phyloP scores from a whole-genome alignment of 2,797 vertebrate species.

The Chiroxiphia lanceolata region DNA sequence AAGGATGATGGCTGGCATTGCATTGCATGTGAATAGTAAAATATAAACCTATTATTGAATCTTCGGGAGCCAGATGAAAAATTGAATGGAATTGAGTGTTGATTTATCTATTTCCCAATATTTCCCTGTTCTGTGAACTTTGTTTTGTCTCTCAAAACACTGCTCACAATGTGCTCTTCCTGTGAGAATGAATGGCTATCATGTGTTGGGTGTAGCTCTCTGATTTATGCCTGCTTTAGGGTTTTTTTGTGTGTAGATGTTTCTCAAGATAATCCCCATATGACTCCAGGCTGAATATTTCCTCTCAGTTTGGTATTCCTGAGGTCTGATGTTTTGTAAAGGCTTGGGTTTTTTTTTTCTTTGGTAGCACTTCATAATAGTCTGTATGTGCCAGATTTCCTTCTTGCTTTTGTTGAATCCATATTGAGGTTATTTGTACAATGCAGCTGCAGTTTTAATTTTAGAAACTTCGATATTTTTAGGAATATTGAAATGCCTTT shows the following conservation, averaged over 20 bases:
- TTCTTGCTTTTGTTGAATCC: conserved; percentile 53
- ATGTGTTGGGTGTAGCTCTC: conserved; percentile 39
- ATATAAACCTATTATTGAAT: not conserved
- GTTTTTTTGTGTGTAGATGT: conserved; percentile 41
- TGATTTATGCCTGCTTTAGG: conserved; percentile 59
- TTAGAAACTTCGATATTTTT: conserved; percentile 58
- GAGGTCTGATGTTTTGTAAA: conserved; percentile 39
- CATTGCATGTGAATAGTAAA: not conserved
- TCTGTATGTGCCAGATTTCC: conserved; percentile 55
- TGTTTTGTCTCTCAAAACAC: conserved; percentile 56
- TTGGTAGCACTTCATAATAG: conserved; percentile 30
- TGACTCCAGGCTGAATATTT: conserved; percentile 34
- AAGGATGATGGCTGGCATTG: not conserved
- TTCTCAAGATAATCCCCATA: conserved; percentile 50
- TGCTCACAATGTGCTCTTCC: conserved; percentile 55
- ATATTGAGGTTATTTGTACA: conserved; percentile 41
- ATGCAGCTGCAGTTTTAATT: conserved; percentile 57
- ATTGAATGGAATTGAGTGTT: conserved; percentile 30
- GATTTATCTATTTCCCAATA: conserved; percentile 60
- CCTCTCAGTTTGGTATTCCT: conserved; percentile 30
- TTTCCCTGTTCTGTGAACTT: conserved; percentile 37
- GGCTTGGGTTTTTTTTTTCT: not conserved
- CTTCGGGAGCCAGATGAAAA: conserved; percentile 15
- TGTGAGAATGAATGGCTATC: conserved; percentile 56
- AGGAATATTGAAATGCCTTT: conserved; percentile 53